Conservation (phyloP, 23 tunicate genomes). For the Clavelina lepadiformis region DNA sequence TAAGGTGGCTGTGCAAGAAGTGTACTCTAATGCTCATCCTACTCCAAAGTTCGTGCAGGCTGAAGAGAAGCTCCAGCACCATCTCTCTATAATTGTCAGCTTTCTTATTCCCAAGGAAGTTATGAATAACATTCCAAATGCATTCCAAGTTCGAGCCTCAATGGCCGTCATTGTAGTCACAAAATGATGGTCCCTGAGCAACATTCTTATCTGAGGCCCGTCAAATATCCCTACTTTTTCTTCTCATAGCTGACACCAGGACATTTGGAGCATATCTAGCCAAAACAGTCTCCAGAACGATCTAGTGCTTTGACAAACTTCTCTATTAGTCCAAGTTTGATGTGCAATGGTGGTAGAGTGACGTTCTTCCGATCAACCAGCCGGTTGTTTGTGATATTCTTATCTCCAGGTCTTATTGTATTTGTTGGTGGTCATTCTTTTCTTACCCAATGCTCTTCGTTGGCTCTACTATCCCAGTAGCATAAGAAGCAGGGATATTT, state of each 20-base stretch:
- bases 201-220: neutral
- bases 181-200: constrained; percentile 14
- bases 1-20: constrained; percentile 21
- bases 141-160: constrained; percentile 1
- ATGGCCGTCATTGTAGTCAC: neutral
- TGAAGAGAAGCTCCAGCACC: constrained; percentile 21
- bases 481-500: constrained; percentile 10
- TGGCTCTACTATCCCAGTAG: constrained; percentile 12
- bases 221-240: neutral
- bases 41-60: constrained; percentile 11
- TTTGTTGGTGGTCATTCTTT: constrained; percentile 25
- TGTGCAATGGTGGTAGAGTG: neutral
- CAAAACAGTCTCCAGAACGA: constrained; percentile 2
- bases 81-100: constrained; percentile 15
- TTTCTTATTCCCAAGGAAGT: constrained; percentile 1
- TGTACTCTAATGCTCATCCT: constrained; percentile 13
- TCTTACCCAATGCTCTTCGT: constrained; percentile 26
- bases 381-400: neutral
- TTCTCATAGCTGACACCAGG: neutral
- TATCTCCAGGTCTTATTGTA: constrained; percentile 13
- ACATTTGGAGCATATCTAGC: neutral
- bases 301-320: neutral
- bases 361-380: neutral
- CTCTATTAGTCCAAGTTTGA: constrained; percentile 1
- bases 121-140: neutral